phyloP scores from a whole-genome alignment of 2,113 vertebrate species.

The Epinephelus moara region DNA sequence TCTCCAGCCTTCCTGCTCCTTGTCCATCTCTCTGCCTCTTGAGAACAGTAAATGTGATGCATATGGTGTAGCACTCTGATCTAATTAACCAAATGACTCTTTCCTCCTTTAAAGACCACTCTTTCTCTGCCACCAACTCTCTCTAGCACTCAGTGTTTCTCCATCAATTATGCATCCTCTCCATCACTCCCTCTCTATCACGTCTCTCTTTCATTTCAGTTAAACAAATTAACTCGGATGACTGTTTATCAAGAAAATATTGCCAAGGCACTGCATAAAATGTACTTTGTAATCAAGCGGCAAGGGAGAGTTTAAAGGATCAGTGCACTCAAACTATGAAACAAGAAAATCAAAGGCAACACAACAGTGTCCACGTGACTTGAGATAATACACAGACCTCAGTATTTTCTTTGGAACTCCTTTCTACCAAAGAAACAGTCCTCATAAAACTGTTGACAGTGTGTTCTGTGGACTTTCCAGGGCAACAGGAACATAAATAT shows the following conservation, averaged over 20 bases:
- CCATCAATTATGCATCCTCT: conserved; percentile 47
- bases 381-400: conserved; percentile 12
- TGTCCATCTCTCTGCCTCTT: conserved; percentile 19
- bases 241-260: conserved; percentile 13
- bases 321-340: neutral
- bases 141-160: conserved; percentile 29
- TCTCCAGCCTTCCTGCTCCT: conserved; percentile 12
- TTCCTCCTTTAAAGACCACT: conserved; percentile 54
- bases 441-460: neutral
- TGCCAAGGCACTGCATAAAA: neutral
- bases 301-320: neutral
- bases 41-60: conserved; percentile 64
- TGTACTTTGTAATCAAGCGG: neutral
- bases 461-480: conserved; percentile 5
- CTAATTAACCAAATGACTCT: conserved; percentile 61
- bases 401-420: neutral
- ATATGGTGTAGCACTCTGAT: conserved; percentile 52
- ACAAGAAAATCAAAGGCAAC: neutral
- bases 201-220: conserved; percentile 23
- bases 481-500: neutral
- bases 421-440: neutral
- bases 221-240: conserved; percentile 32
- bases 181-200: conserved; percentile 8
- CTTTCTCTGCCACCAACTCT: conserved; percentile 26
- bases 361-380: neutral